Conservation (phyloP, 2,888 invertebrate species). For the Eupithecia pulchellata region DNA sequence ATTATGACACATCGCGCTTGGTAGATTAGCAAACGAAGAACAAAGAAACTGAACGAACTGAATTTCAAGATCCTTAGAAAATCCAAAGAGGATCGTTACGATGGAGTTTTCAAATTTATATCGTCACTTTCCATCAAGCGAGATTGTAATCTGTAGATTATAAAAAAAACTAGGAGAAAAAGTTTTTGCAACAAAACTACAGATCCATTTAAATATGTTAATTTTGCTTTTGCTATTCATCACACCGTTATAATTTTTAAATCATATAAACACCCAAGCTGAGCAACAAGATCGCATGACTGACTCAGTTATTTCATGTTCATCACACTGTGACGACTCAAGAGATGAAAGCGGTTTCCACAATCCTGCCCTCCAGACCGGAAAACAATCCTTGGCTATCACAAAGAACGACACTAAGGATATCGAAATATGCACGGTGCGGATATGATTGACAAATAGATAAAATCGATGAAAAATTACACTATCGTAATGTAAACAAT, state of each 20-base stretch:
- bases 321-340: constrained; percentile 28
- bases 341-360: constrained; percentile 19
- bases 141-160: not conserved
- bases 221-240: not conserved
- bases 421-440: not conserved
- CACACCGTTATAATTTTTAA: not conserved
- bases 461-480: constrained; percentile 7
- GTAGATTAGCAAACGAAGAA: not conserved
- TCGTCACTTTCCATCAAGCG: not conserved
- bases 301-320: constrained; percentile 23
- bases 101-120: not conserved
- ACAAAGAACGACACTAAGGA: not conserved
- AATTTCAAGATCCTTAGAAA: not conserved
- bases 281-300: constrained; percentile 23
- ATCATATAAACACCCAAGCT: constrained; percentile 14
- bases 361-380: constrained; percentile 13
- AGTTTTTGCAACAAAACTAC: not conserved
- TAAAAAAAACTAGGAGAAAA: not conserved
- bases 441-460: not conserved
- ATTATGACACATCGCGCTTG: constrained; percentile 1
- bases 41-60: constrained; percentile 3
- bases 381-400: constrained; percentile 15
- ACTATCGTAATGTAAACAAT: constrained; percentile 16
- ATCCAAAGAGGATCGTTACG: not conserved
- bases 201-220: not conserved